Conservation (phyloP, 1,140 invertebrate genomes). For the Pogonus chalceus region DNA sequence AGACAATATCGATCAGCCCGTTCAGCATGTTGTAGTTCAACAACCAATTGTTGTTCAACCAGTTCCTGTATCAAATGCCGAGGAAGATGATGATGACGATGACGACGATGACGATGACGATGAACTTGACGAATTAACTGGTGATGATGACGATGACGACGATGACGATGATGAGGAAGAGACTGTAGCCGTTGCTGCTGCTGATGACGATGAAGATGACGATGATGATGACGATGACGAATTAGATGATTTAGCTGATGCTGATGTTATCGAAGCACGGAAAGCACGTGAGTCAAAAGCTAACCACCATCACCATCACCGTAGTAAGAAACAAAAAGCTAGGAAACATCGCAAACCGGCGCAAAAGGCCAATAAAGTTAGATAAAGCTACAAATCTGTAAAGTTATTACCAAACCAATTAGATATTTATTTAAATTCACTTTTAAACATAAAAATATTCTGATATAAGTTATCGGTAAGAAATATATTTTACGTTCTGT, state of each 20-base stretch:
- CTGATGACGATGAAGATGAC: conserved; percentile 62
- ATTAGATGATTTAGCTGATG: conserved; percentile 49
- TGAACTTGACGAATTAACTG: conserved; percentile 36
- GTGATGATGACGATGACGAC: conserved; percentile 37
- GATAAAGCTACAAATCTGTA: conserved; percentile 14
- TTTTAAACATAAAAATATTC: neutral
- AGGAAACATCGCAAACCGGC: conserved; percentile 37
- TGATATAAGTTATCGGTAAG: neutral
- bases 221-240: conserved; percentile 63
- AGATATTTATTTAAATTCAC: no score
- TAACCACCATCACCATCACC: conserved; percentile 28
- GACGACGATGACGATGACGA: conserved; percentile 49
- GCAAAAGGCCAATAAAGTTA: conserved; percentile 18
- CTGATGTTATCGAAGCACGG: conserved; percentile 55
- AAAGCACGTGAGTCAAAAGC: conserved; percentile 74
- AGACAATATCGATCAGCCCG: conserved; percentile 31
- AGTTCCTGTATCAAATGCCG: conserved; percentile 24
- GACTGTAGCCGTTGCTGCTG: conserved; percentile 49
- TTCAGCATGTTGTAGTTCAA: conserved; percentile 20
- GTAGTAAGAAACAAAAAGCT: conserved; percentile 43
- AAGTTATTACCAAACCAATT: conserved; percentile 13
- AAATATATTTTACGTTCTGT: conserved; percentile 6
- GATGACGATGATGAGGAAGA: conserved; percentile 42
- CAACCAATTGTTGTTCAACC: conserved; percentile 27
- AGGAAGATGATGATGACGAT: conserved; percentile 44